These are phyloP conservation scores for Epinephelus fuscoguttatus DNA, from an alignment of 2,113 vertebrate species.

Conservation along the genomic window DNA sequence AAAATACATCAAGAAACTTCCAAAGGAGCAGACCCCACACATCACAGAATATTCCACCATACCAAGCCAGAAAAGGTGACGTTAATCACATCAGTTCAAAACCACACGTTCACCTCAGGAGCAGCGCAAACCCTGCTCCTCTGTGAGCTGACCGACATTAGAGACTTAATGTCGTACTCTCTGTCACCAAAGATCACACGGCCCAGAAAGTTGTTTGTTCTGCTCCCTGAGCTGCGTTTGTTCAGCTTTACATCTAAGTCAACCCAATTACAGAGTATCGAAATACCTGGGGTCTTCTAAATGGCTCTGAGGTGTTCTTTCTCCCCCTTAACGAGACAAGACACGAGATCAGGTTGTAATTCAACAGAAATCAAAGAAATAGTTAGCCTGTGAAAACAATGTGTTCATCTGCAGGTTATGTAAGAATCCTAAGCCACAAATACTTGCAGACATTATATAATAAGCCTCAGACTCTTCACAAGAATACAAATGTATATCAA, in stretches of 20 bases:
- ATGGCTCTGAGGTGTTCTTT: slow-evolving; percentile 25
- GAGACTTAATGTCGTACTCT: slow-evolving; percentile 17
- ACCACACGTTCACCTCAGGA: slow-evolving; percentile 16
- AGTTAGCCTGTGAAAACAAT: neutral
- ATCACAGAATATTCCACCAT: slow-evolving; percentile 5
- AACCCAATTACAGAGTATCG: slow-evolving; percentile 40
- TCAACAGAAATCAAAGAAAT: slow-evolving; percentile 16
- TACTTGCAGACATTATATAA: slow-evolving; percentile 12
- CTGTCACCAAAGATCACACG: slow-evolving; percentile 50
- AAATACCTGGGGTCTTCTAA: slow-evolving; percentile 51
- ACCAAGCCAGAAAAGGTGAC: neutral
- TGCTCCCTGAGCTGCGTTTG: slow-evolving; percentile 50
- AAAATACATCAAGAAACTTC: neutral
- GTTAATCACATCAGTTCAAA: slow-evolving; percentile 38
- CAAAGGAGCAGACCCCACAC: neutral
- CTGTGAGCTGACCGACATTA: slow-evolving; percentile 37
- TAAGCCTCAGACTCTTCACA: slow-evolving; percentile 9
- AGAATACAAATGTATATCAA: slow-evolving; percentile 18
- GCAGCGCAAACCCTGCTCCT: neutral
- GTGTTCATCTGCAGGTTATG: slow-evolving; percentile 4
- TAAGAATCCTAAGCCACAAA: neutral
- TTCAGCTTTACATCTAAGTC: slow-evolving; percentile 56
- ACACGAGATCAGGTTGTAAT: slow-evolving; percentile 15
- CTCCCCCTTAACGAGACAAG: slow-evolving; percentile 15
- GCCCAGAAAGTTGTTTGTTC: slow-evolving; percentile 49